Conservation (phyloP, 1,140 invertebrate genomes). For the Procambarus virginalis region DNA sequence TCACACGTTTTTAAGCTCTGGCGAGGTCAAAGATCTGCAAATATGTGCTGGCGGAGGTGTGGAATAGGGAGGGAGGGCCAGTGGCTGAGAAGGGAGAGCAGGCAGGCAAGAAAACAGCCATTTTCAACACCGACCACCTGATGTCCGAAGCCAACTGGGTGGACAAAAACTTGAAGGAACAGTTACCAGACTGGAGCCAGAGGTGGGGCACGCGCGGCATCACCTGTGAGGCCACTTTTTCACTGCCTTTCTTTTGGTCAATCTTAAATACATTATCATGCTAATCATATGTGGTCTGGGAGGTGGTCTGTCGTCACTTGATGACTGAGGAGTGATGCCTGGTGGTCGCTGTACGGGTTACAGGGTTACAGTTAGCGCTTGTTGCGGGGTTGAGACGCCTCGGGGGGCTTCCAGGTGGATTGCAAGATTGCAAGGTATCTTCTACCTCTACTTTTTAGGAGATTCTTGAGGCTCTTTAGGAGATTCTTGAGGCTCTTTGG, state of each 20-base stretch:
- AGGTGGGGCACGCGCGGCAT: constrained; percentile 39
- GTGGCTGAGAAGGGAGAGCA: neutral
- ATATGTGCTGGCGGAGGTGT: neutral
- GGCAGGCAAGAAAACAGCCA: constrained; percentile 37
- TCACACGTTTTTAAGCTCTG: neutral
- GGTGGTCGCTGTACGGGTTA: neutral
- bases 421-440: too few relatives aligned
- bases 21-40: constrained; percentile 51
- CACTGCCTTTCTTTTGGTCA: constrained; percentile 46
- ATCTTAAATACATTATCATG: constrained; percentile 64
- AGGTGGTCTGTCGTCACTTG: constrained; percentile 26
- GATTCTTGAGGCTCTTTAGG: too few relatives aligned
- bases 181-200: constrained; percentile 42
- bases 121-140: constrained; percentile 41
- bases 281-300: constrained; percentile 47
- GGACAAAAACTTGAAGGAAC: constrained; percentile 65
- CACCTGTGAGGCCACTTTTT: constrained; percentile 32
- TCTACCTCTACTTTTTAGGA: too few relatives aligned
- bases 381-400: too few relatives aligned
- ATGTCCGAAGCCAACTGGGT: constrained; percentile 39
- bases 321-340: constrained; percentile 50
- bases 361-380: neutral
- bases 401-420: too few relatives aligned
- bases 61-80: neutral
- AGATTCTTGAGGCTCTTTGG: too few relatives aligned